phyloP scores from a whole-genome alignment of 1,140 invertebrate genomes.

The Mylabris phalerata region DNA sequence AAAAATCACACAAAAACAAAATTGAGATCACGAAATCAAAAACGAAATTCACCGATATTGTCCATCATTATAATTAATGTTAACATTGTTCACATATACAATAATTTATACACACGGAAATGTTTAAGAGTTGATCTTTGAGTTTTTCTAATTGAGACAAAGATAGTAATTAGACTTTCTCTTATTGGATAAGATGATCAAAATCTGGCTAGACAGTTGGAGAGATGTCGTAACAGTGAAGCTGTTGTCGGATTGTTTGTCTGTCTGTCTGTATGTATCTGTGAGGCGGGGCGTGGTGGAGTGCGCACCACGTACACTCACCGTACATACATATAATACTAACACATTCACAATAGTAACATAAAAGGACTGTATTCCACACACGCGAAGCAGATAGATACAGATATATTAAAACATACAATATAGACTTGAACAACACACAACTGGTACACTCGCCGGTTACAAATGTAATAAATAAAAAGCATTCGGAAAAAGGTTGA shows the following conservation, averaged over 20 bases:
- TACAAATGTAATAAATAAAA: conserved; percentile 63
- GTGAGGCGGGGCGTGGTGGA: conserved; percentile 35
- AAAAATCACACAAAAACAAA: conserved; percentile 5
- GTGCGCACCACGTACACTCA: conserved; percentile 46
- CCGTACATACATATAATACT: too few relatives aligned
- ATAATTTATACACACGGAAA: too few relatives aligned
- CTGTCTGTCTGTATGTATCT: conserved; percentile 28
- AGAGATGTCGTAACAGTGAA: conserved; percentile 31
- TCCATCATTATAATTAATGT: conserved; percentile 3
- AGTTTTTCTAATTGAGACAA: too few relatives aligned
- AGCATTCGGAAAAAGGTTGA: conserved; percentile 49
- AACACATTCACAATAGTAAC: too few relatives aligned
- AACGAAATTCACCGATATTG: conserved; percentile 32
- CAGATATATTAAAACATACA: too few relatives aligned
- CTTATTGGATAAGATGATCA: too few relatives aligned
- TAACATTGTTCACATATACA: too few relatives aligned
- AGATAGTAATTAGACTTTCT: too few relatives aligned
- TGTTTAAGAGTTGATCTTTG: too few relatives aligned
- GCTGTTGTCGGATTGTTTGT: conserved; percentile 36
- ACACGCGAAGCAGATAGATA: conserved; percentile 39
- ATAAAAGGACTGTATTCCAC: not conserved
- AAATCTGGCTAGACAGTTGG: conserved; percentile 8
- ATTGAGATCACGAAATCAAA: conserved; percentile 8
- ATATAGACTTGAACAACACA: conserved; percentile 28
- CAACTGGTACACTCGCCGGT: conserved; percentile 51